phyloP scores from a whole-genome alignment of 1,140 invertebrate species.

The Augochlora pura region DNA sequence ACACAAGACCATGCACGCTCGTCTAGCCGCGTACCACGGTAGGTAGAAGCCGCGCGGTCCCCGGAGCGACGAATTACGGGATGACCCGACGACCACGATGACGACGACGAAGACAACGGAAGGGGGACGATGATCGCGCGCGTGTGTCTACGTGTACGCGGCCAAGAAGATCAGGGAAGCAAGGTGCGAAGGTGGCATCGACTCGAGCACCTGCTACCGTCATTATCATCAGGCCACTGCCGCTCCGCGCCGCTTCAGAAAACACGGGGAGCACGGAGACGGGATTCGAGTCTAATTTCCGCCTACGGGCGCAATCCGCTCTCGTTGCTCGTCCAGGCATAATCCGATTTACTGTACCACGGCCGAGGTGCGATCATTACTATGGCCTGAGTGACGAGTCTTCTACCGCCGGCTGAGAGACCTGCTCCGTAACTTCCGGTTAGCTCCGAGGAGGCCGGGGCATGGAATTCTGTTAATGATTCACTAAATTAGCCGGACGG shows the following conservation, averaged over 20 bases:
- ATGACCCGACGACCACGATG: constrained; percentile 59
- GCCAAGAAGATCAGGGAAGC: constrained; percentile 46
- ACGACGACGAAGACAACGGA: constrained; percentile 55
- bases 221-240: constrained; percentile 68
- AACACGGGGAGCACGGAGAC: constrained; percentile 66
- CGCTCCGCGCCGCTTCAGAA: constrained; percentile 57
- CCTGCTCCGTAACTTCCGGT: constrained; percentile 52
- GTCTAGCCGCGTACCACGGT: constrained; percentile 63
- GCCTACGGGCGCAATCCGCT: constrained; percentile 67
- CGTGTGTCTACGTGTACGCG: constrained; percentile 46
- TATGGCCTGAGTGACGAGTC: constrained; percentile 28
- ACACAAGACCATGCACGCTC: neutral
- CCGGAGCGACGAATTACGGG: constrained; percentile 70
- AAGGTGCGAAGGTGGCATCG: constrained; percentile 71
- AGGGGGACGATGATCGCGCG: constrained; percentile 15
- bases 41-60: constrained; percentile 58
- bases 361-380: constrained; percentile 38
- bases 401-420: constrained; percentile 24
- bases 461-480: neutral
- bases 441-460: constrained; percentile 12
- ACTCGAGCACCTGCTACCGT: constrained; percentile 72
- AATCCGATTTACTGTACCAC: constrained; percentile 57
- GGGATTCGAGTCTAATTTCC: constrained; percentile 71
- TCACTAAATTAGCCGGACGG: neutral
- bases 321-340: constrained; percentile 48